phyloP scores from a whole-genome alignment of 2,113 vertebrate species.

The Stomatorhinus ivindoensis region DNA sequence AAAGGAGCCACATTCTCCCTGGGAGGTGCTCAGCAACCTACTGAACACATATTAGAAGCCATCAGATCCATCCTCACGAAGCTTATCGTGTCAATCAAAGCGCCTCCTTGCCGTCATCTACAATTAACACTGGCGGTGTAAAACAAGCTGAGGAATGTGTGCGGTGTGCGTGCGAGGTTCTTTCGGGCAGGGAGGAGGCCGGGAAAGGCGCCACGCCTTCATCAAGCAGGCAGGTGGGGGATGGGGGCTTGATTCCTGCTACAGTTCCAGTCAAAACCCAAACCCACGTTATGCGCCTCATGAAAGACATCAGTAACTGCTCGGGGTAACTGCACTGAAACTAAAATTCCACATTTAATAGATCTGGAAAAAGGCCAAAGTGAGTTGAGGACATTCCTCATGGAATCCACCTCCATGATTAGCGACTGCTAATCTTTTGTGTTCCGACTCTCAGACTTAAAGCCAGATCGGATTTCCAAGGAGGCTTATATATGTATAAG shows the following conservation, averaged over 20 bases:
- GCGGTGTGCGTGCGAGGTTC: neutral
- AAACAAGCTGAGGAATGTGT: neutral
- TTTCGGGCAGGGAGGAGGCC: neutral
- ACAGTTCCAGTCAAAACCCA: slow-evolving; percentile 18
- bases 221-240: neutral
- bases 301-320: slow-evolving; percentile 12
- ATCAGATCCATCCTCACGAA: neutral
- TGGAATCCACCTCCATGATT: slow-evolving; percentile 23
- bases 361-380: slow-evolving; percentile 20
- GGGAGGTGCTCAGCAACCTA: neutral
- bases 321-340: slow-evolving; percentile 5
- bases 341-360: slow-evolving; percentile 27
- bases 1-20: neutral
- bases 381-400: slow-evolving; percentile 11
- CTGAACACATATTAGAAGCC: neutral
- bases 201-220: slow-evolving; percentile 15
- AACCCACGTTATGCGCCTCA: slow-evolving; percentile 21
- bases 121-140: neutral
- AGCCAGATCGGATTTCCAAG: slow-evolving; percentile 12
- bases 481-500: neutral
- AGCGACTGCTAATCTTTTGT: slow-evolving; percentile 26
- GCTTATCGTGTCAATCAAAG: slow-evolving; percentile 1
- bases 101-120: neutral
- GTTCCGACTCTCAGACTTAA: slow-evolving; percentile 2
- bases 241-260: slow-evolving; percentile 11